phyloP scores from a whole-genome alignment of 2,113 vertebrate genomes.

The Theropithecus gelada region DNA sequence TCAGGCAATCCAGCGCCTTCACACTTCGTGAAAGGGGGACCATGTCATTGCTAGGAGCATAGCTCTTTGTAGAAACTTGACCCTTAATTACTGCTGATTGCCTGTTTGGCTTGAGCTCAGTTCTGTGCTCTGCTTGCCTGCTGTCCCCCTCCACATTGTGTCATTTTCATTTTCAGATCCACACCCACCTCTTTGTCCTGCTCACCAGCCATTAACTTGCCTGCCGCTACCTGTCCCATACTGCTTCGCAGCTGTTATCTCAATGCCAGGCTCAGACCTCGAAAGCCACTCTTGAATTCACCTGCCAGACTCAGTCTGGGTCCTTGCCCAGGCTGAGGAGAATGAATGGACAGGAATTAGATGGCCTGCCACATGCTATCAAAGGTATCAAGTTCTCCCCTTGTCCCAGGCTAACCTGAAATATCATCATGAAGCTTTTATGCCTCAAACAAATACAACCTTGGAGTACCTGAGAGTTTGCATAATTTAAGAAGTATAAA shows the following conservation, averaged over 20 bases:
- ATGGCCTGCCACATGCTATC: conserved; percentile 66
- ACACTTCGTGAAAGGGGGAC: neutral
- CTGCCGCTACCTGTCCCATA: neutral
- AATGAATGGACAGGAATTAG: conserved; percentile 41
- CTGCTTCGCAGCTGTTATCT: conserved; percentile 63
- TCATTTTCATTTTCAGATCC: conserved; percentile 18
- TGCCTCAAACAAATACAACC: neutral
- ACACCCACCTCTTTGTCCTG: neutral
- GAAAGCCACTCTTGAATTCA: conserved; percentile 20
- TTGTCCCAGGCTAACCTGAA: neutral
- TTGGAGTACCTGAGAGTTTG: neutral
- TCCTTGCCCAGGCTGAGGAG: neutral
- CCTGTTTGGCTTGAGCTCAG: neutral
- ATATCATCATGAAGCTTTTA: neutral
- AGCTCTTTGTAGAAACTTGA: conserved; percentile 1
- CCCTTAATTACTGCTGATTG: neutral
- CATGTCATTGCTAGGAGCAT: rapidly evolving
- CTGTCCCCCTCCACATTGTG: neutral
- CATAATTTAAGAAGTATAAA: neutral
- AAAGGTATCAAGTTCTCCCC: neutral
- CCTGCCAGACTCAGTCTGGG: conserved; percentile 64
- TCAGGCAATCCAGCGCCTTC: neutral
- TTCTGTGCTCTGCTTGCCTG: neutral
- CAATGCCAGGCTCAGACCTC: neutral
- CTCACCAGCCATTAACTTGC: neutral